Percentiles rank a stretch among this genome's conserved stretches.
Conservation (phyloP, 2,797 vertebrate species). For the Petrocephalus schoutedeni region DNA sequence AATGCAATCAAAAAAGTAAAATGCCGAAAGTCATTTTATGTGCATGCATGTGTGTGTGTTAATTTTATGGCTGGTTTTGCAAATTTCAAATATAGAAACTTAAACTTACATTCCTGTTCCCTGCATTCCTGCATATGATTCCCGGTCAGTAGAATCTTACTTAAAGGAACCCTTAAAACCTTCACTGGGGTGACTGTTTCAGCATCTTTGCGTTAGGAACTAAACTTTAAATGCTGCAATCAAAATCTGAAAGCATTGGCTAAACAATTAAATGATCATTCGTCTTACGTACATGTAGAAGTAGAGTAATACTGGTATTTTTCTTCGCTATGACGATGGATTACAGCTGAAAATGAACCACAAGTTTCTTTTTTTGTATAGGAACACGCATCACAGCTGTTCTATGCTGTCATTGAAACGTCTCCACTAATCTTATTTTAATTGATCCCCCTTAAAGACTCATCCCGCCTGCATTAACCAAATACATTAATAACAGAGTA, state of each 20-base stretch:
- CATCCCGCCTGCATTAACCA: background rate
- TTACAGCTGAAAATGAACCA: background rate
- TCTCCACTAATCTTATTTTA: slow-evolving; percentile 47
- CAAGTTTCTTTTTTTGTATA: background rate
- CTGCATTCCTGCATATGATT: background rate
- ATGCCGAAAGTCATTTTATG: no score
- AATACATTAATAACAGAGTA: background rate
- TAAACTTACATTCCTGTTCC: background rate
- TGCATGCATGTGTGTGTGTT: background rate
- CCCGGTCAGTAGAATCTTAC: background rate
- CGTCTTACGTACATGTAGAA: background rate
- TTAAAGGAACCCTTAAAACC: background rate
- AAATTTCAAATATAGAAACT: background rate
- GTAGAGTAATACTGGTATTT: background rate
- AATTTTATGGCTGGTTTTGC: no score
- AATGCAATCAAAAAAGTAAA: no score
- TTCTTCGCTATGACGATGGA: background rate
- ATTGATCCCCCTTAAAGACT: slow-evolving; percentile 31
- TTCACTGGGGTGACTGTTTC: no score
- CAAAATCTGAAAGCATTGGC: background rate
- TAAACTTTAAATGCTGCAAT: background rate
- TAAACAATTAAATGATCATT: background rate
- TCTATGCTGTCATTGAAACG: slow-evolving; percentile 23
- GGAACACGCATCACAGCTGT: background rate
- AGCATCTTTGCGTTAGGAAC: no score